Base-by-base conservation (phyloP, 2,888 invertebrate genomes). In the Phyllotreta cruciferae region DNA sequence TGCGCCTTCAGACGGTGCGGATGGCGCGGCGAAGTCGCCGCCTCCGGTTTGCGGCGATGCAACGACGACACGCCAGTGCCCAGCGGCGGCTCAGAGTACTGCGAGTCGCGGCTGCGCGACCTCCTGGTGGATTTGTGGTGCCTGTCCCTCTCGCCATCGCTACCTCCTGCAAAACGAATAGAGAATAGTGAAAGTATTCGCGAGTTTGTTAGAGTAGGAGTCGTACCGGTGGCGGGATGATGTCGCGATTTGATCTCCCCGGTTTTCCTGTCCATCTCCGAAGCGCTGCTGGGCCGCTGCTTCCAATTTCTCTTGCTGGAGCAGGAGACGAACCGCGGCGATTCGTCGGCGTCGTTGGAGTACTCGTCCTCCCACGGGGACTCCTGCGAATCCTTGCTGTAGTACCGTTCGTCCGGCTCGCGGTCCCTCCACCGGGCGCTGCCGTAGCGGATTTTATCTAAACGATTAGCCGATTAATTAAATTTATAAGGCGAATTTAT, bases 331-430 rank as follows among this genome's bases (percentile, higher is more conserved):
- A 81, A 82, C 64, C 80, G 79, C 1, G 77, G 72, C 2, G 80
- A 75, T 47, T 80, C 79, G 44, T 80, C 80, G 2, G 77, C 75
- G 60, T 79, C 80, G 62, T 81, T 79, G 5, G 75, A 71, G 66
- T 87, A 87, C 63, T 87, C 86, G 63, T 81, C 83, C 71, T 88
- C 89, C 83, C 90, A 87, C 9, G 88, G 83, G 47, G 82, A 82
- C 70, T 87, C 82, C 64, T 81, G 81, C 1, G 80, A 79, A 36
- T 80, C 80, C 36, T 81, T 72, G 52, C 75, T 75, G 63, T 79
- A 80, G 64, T 80, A 79, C 13, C 79, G 69, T 8, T 80, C 79
- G 60, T 84, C 84, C 42, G 56, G 41, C 54, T 80, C 80, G 10
- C 73, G 68, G 1, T 75, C 74, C n/a, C 75, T 70, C 69, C 75